Base-by-base conservation (phyloP, 2,113 vertebrate species). In the Romanogobio albipinnatus region DNA sequence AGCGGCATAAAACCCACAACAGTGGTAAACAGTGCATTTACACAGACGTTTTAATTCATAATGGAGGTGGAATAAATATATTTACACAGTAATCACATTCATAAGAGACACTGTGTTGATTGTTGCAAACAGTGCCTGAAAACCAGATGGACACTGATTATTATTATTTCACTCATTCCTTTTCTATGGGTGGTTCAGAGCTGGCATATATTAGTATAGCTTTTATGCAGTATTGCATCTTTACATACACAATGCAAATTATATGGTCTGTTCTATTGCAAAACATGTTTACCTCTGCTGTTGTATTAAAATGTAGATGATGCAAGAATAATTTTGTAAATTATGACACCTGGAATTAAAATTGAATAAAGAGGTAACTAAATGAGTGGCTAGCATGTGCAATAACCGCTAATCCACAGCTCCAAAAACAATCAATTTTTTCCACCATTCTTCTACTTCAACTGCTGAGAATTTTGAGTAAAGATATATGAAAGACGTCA, bases 101-200 rank as follows among this genome's bases (percentile, higher is more conserved):
- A 74, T 47, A 73, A 2, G 47, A 76, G 29, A 76, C 74, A 76
- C 15, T 53, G 70, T 49, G 43, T 74, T 70, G 36, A 39, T 45
- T 74, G 11, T 47, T 74, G 53, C 22, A 22, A 56, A 56, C 53
- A 56, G 53, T 56, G 17, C 53, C 53, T 56, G 43, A 49, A 74
- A 74, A 49, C 13, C 70, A 74, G 22, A 74, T 74, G 70, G 70
- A 47, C n/a, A 47, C 43, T 47, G 70, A 73, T 74, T 74, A 74
- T 47, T 74, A 24, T 74, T 74, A 74, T 74, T 47, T 49, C n/a
- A 24, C 39, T 73, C 24, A 17, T 53, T 75, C n/a, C 51, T 10
- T 29, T 76, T 76, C 15, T 33, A 53, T 76, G 9, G 24, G 11
- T 51, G 14, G 17, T 2, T 56, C 74, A 33, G 17, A 56, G 47